phyloP scores from a whole-genome alignment of 2,797 vertebrate genomes.

The Merluccius polli region DNA sequence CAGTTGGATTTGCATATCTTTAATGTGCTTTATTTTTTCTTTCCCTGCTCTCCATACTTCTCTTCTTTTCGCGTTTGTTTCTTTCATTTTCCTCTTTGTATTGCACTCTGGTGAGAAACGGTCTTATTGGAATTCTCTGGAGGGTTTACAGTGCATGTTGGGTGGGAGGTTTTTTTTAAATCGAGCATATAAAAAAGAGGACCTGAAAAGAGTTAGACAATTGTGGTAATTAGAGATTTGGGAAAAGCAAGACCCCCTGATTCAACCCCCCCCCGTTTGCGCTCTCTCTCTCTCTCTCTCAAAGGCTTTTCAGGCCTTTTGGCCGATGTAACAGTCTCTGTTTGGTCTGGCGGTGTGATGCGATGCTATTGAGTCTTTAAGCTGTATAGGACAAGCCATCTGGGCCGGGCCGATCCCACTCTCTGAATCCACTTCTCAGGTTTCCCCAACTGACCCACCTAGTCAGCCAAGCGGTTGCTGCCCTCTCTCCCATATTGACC shows the following conservation, averaged over 20 bases:
- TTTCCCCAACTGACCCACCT: slow-evolving; percentile 32
- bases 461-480: slow-evolving; percentile 18
- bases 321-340: slow-evolving; percentile 63
- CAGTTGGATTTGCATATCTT: slow-evolving; percentile 75
- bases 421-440: slow-evolving; percentile 43
- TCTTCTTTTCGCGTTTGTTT: slow-evolving; percentile 12
- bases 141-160: slow-evolving; percentile 50
- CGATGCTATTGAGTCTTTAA: slow-evolving; percentile 57
- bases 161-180: slow-evolving; percentile 57
- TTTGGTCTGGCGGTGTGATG: slow-evolving; percentile 51
- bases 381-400: slow-evolving; percentile 66
- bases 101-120: slow-evolving; percentile 53
- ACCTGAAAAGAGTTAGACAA: slow-evolving; percentile 64
- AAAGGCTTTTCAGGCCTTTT: slow-evolving; percentile 51
- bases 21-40: slow-evolving; percentile 53
- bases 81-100: slow-evolving; percentile 23
- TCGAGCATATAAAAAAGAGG: slow-evolving; percentile 52
- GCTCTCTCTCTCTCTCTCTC: slow-evolving; percentile 28
- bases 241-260: slow-evolving; percentile 51
- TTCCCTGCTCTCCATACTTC: slow-evolving; percentile 12
- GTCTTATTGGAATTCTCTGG: slow-evolving; percentile 60
- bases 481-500: neutral
- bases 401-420: slow-evolving; percentile 55
- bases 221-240: slow-evolving; percentile 74
- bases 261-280: slow-evolving; percentile 20